Conservation (phyloP, 2,888 invertebrate genomes). For the Polietes domitor region DNA sequence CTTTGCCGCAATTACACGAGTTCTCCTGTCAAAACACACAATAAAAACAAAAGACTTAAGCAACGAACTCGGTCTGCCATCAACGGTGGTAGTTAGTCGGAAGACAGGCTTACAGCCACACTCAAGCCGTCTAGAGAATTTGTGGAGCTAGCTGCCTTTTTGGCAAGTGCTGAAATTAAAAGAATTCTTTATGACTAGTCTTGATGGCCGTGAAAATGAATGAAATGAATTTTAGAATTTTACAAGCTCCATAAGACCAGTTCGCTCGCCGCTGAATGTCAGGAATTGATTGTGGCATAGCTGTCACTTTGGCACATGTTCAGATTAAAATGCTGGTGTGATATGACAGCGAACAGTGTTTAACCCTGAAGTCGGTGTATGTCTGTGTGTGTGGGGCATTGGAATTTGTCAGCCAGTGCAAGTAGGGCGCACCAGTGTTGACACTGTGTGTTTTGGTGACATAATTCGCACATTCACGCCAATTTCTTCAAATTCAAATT, state of each 20-base stretch:
- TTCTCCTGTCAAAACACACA: no score
- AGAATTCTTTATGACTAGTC: not conserved
- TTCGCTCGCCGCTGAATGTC: not conserved
- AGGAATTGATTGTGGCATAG: not conserved
- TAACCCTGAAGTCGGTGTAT: not conserved
- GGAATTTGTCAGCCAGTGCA: not conserved
- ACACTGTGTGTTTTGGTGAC: no score
- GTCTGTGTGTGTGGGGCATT: no score
- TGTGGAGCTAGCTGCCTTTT: not conserved
- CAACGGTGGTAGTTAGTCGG: not conserved
- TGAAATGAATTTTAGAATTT: not conserved
- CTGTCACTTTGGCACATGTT: not conserved
- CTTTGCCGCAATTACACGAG: not conserved
- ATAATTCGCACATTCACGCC: not conserved
- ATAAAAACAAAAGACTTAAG: constrained; percentile 34
- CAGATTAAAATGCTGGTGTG: no score
- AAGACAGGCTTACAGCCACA: not conserved
- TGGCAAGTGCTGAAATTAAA: constrained; percentile 1
- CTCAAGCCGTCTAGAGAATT: not conserved
- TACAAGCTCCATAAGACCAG: not conserved
- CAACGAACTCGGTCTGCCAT: constrained; percentile 4
- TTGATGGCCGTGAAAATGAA: constrained; percentile 4
- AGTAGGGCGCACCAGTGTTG: no score
- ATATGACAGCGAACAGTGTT: no score
- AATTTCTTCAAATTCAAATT: not conserved